phyloP scores from a whole-genome alignment of 1,140 invertebrate species.

The Dinothrombium tinctorium region DNA sequence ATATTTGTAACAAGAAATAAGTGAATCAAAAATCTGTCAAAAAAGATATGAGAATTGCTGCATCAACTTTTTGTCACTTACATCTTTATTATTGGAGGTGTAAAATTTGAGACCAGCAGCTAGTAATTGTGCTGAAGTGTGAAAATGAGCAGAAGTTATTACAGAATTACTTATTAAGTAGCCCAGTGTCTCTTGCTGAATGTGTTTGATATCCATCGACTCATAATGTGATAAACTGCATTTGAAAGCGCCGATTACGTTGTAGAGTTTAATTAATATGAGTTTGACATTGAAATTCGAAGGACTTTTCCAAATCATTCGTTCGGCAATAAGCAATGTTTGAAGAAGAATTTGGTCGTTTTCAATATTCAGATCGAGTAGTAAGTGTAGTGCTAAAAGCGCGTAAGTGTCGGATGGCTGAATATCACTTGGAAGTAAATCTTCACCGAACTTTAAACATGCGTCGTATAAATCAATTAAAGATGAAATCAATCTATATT shows the following conservation, averaged over 20 bases:
- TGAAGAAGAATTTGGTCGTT: conserved; percentile 19
- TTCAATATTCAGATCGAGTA: conserved; percentile 39
- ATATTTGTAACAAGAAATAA: conserved; percentile 75
- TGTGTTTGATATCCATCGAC: conserved; percentile 66
- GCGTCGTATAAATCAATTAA: conserved; percentile 17
- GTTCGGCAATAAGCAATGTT: conserved; percentile 33
- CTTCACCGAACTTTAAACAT: conserved; percentile 20
- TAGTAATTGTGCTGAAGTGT: conserved; percentile 34
- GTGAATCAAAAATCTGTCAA: conserved; percentile 55
- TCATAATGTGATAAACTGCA: conserved; percentile 39
- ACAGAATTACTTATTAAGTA: conserved; percentile 45
- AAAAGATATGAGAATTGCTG: conserved; percentile 5
- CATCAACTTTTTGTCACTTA: conserved; percentile 22
- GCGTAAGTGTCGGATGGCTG: conserved; percentile 42
- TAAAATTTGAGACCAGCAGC: conserved; percentile 58
- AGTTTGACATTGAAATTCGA: conserved; percentile 53
- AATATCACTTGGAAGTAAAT: conserved; percentile 28
- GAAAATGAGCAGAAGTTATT: conserved; percentile 37
- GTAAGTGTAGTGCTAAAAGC: conserved; percentile 45
- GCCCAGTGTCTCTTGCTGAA: conserved; percentile 67
- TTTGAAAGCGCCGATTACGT: conserved; percentile 38
- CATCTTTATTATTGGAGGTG: conserved; percentile 59
- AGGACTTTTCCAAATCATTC: conserved; percentile 39
- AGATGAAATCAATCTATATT: background rate
- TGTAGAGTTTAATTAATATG: conserved; percentile 42